Conservation (phyloP, 2,888 invertebrate genomes). For the Eumacrocentrus americanus region DNA sequence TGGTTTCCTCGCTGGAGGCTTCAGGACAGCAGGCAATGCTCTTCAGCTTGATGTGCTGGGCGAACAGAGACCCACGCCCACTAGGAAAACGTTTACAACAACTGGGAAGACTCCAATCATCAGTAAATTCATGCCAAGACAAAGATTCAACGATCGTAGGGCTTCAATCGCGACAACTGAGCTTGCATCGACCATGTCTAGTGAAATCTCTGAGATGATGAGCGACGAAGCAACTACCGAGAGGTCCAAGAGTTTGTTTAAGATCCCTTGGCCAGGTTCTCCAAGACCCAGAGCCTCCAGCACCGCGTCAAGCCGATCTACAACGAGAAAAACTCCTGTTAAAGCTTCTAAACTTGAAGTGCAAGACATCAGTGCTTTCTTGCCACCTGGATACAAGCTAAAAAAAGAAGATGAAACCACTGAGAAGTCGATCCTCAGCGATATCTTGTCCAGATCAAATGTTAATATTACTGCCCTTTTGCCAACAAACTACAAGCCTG, state of each 20-base stretch:
- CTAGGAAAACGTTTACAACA: conserved; percentile 64
- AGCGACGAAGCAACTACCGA: background rate
- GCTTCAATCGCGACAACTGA: conserved; percentile 38
- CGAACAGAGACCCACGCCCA: conserved; percentile 67
- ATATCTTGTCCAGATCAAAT: conserved; percentile 54
- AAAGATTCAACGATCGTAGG: conserved; percentile 52
- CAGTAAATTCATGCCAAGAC: conserved; percentile 52
- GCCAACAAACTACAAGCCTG: conserved; percentile 69
- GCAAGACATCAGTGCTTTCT: conserved; percentile 67
- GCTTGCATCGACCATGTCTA: conserved; percentile 31
- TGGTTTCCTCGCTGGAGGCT: conserved; percentile 75
- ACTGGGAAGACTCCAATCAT: conserved; percentile 62
- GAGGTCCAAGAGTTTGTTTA: conserved; percentile 28
- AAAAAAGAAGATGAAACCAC: conserved; percentile 60
- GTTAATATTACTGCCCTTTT: conserved; percentile 67
- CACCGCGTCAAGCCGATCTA: conserved; percentile 20
- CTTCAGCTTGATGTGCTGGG: conserved; percentile 66
- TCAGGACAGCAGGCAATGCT: conserved; percentile 72
- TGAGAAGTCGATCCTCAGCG: conserved; percentile 53
- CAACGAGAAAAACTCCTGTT: conserved; percentile 2
- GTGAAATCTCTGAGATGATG: conserved; percentile 7
- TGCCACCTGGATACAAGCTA: conserved; percentile 72
- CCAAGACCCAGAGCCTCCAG: conserved; percentile 27
- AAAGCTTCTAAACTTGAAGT: conserved; percentile 25
- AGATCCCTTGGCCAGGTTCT: conserved; percentile 37